phyloP scores from a whole-genome alignment of 1,140 invertebrate species.

The Rhizoglyphus robini region DNA sequence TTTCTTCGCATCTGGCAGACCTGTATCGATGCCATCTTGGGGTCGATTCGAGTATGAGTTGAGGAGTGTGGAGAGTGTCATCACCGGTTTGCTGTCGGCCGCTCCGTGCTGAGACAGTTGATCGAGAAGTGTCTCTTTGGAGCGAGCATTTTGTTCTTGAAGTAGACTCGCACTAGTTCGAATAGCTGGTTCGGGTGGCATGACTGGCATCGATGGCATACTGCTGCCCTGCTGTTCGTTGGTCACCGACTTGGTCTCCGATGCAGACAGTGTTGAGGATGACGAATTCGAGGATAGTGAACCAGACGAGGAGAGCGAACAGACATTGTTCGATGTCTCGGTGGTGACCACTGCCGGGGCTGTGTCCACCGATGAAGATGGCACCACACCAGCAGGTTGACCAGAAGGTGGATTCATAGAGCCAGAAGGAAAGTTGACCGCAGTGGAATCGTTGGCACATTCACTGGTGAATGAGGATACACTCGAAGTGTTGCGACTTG shows the following conservation, averaged over 20 bases:
- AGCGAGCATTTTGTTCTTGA: too few species aligned
- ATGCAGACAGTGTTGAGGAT: not conserved
- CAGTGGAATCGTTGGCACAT: not conserved
- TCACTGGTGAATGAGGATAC: not conserved
- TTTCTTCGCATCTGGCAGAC: not conserved
- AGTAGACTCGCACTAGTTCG: too few species aligned
- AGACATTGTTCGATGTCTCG: slow-evolving; percentile 10
- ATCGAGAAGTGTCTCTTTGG: not conserved
- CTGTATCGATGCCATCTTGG: not conserved
- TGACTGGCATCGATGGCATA: not conserved
- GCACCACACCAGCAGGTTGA: too few species aligned
- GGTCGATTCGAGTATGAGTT: not conserved
- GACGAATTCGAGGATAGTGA: slow-evolving; percentile 22
- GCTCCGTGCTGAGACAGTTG: not conserved
- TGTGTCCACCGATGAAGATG: not conserved
- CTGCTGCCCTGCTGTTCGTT: not conserved
- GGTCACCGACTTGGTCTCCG: slow-evolving; percentile 8
- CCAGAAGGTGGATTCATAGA: too few species aligned
- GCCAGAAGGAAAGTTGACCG: not conserved
- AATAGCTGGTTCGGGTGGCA: not conserved
- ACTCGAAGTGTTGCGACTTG: not conserved
- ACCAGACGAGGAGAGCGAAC: slow-evolving; percentile 25
- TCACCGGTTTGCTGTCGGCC: not conserved
- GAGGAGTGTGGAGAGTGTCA: not conserved
- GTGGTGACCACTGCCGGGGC: not conserved